Base-by-base conservation (phyloP, 2,113 vertebrate species). In the Nycticryphes semicollaris region DNA sequence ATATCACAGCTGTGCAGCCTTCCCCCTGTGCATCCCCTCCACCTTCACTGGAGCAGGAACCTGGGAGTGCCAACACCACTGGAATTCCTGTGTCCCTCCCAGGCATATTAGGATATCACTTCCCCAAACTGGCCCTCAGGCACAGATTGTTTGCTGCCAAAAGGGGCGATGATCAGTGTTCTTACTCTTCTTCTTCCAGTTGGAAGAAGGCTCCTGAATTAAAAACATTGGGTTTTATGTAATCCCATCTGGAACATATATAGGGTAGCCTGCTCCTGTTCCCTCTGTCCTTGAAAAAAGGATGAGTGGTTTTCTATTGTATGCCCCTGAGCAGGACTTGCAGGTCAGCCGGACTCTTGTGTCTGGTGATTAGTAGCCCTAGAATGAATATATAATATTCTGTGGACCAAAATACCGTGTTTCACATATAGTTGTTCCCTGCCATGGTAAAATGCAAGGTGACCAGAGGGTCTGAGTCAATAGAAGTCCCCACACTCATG, bases 401-500 rank as follows among this genome's bases (percentile, higher is more conserved):
- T 51, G 31, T 72, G 39, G 43, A 74, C n/a, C 9, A 73, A 86
- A 90, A 66, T 30, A 45, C 6, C 5, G 1, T 59, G 14, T 67
- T 75, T 69, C 11, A 63, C 7, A 22, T 80, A 10, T 9, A 20
- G 13, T 37, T 23, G 2, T 30, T 68, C 59, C 28, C 39, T 74
- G 18, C 14, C 19, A 7, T 18, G 5, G 8, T 59, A n/a, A 91
- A 91, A 43, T 54, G 74, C 84, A 84, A 56, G 50, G 24, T 66
- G 39, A 48, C 14, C 25, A 39, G 25, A 9, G 7, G 87, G 14
- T 79, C 21, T 81, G 6, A 69, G 51, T 81, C 72, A 39, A 54
- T 1, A 54, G 9, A 62, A 74, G 10, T 28, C 8, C 0, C 0
- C 16, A 45, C 59, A 3, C 2, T 51, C 33, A 30, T 20, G 33